Evolutionary conservation across 2,888 invertebrate genomes (phyloP).

Genomic region (Sycophila texana): DNA sequence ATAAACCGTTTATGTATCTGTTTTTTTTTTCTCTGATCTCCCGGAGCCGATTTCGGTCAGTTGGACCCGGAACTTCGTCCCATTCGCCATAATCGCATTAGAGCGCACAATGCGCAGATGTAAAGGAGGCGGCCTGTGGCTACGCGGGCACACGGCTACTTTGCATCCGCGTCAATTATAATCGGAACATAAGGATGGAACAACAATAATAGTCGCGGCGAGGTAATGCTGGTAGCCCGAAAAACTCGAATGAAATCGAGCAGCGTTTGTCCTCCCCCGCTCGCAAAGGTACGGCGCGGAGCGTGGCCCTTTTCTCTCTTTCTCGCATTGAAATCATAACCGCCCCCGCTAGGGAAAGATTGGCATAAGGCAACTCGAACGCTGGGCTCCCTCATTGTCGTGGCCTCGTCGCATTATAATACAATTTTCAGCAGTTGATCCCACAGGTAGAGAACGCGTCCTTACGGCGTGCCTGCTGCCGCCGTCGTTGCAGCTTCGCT

Average conservation of each 20-base stretch:
- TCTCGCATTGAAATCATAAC: slow-evolving; percentile 68
- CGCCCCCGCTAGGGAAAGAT: slow-evolving; percentile 68
- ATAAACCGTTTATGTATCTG: too few species aligned
- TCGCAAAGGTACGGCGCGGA: background rate
- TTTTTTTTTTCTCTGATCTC: too few species aligned
- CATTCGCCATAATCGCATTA: slow-evolving; percentile 40
- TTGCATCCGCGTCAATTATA: background rate
- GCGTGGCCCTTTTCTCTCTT: slow-evolving; percentile 6
- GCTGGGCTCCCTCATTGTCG: slow-evolving; percentile 69
- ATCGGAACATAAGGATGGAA: slow-evolving; percentile 23
- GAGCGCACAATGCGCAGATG: slow-evolving; percentile 37
- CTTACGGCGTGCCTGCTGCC: slow-evolving; percentile 22
- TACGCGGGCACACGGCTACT: background rate
- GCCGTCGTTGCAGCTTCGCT: background rate
- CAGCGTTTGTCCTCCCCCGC: slow-evolving; percentile 11
- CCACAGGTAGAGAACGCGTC: slow-evolving; percentile 44
- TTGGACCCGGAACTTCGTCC: background rate
- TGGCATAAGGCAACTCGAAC: slow-evolving; percentile 75
- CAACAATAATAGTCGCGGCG: slow-evolving; percentile 1
- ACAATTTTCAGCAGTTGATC: slow-evolving; percentile 70
- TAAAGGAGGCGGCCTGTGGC: slow-evolving; percentile 37
- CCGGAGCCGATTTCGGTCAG: background rate
- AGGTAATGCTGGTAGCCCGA: slow-evolving; percentile 4
- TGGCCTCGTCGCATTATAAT: slow-evolving; percentile 70
- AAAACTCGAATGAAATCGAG: slow-evolving; percentile 37